Evolutionary conservation across 1,140 invertebrate genomes (phyloP), one percentile per base, ranked within the genome.

Genomic region (Scaptomyza hsui): DNA sequence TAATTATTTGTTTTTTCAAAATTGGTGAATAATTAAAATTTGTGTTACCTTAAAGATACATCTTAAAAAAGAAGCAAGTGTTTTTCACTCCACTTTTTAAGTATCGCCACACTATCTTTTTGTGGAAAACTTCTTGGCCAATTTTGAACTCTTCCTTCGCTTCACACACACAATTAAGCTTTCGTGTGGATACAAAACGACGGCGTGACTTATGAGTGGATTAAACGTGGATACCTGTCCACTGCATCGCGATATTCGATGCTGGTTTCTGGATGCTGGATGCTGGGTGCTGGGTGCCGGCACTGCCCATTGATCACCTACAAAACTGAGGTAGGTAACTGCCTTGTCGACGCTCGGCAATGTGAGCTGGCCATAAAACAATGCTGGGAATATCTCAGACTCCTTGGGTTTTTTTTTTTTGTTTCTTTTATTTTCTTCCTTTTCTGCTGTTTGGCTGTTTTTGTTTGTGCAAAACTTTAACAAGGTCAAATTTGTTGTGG

Each of bases 401-500:
- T 48, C 62, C 39, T 62, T 53, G 37, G 29, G 39, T 53, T 57
- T 45, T 52, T 48, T 26, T n/a, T 4, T 13, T 41, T 4, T 15
- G n/a, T n/a, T 41, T 32, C 26, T n/a, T 41, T 15, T 15, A 51
- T 19, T 18, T 12, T 48, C 35, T 55, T 24, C 1, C n/a, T 42
- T 60, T 69, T 19, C 29, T 48, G 42, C 19, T 62, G 26, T 24
- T 56, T 60, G 21, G 60, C 32, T 61, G 21, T 42, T 41, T 53
- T 37, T 42, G 13, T 42, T 35, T 57, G 52, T 59, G 63, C 48
- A 51, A 76, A 65, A 64, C 63, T 67, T 29, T 75, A 88, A 86
- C 82, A 86, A 86, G 82, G 82, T 86, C 82, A 86, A 75, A 67
- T 71, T 82, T 75, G 65, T 88, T 77, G 59, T 68, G 69, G 64